Percentiles rank a stretch among this genome's conserved stretches.
Conservation (phyloP, 1,140 invertebrate species). For the Ptiloglossa arizonensis region DNA sequence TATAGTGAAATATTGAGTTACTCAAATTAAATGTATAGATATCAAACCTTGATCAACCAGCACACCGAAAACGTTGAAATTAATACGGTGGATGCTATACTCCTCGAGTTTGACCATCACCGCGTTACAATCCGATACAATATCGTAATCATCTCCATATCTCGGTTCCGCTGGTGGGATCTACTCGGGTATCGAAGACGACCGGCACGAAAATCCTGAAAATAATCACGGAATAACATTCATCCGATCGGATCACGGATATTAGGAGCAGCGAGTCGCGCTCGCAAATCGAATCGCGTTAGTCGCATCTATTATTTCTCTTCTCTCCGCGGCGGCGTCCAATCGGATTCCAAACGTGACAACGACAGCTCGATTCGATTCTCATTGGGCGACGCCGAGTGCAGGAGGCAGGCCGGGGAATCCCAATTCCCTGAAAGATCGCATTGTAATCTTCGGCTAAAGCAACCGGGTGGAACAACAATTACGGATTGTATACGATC, state of each 20-base stretch:
- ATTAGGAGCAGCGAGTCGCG: slow-evolving; percentile 16
- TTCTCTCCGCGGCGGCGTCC: slow-evolving; percentile 34
- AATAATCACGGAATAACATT: slow-evolving; percentile 28
- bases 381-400: slow-evolving; percentile 55
- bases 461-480: slow-evolving; percentile 71
- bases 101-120: no score
- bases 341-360: slow-evolving; percentile 62
- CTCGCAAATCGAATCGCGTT: slow-evolving; percentile 62
- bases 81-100: no score
- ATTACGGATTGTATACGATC: slow-evolving; percentile 71
- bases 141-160: no score
- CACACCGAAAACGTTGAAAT: no score
- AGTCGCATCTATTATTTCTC: slow-evolving; percentile 62
- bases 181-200: no score
- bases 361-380: slow-evolving; percentile 67
- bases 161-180: no score
- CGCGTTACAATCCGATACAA: no score
- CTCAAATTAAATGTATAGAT: no score
- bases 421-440: slow-evolving; percentile 71
- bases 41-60: no score
- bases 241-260: slow-evolving; percentile 1
- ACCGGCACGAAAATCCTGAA: background rate
- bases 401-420: slow-evolving; percentile 42
- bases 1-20: no score
- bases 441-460: slow-evolving; percentile 72